Percentiles rank a stretch among this genome's conserved stretches.
These are phyloP conservation scores for Aythya baeri DNA, from an alignment of 2,113 vertebrate genomes.

Conservation along the genomic window DNA sequence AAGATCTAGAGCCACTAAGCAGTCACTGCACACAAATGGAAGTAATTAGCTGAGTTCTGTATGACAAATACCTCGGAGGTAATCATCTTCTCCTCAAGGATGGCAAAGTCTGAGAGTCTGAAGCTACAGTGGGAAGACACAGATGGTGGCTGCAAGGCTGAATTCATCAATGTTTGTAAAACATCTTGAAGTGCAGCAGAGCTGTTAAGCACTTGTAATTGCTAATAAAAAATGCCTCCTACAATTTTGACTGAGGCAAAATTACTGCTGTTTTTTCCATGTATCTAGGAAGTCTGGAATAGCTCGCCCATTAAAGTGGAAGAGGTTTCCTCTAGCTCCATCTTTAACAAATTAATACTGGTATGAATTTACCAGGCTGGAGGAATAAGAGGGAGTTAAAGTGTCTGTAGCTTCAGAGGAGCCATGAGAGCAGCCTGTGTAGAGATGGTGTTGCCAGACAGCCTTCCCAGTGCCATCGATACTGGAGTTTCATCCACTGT, in stretches of 20 bases:
- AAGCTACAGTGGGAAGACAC: background rate
- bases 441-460: background rate
- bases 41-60: conserved; percentile 34
- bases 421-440: background rate
- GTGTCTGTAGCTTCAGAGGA: background rate
- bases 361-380: background rate
- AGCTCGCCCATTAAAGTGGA: background rate
- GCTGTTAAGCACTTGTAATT: background rate
- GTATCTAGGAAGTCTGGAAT: background rate
- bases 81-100: conserved; percentile 9
- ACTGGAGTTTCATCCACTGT: background rate
- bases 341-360: background rate
- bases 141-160: background rate
- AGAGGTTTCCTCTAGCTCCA: background rate
- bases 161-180: conserved; percentile 7
- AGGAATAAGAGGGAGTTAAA: background rate
- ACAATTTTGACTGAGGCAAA: background rate
- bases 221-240: background rate
- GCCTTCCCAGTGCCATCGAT: background rate
- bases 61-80: background rate
- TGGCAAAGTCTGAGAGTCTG: background rate
- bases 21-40: conserved; percentile 18
- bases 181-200: background rate
- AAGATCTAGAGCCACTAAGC: background rate
- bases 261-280: background rate